Evolutionary conservation across 2,888 invertebrate genomes (phyloP).

Genomic region (Rhaphigaster nebulosa): DNA sequence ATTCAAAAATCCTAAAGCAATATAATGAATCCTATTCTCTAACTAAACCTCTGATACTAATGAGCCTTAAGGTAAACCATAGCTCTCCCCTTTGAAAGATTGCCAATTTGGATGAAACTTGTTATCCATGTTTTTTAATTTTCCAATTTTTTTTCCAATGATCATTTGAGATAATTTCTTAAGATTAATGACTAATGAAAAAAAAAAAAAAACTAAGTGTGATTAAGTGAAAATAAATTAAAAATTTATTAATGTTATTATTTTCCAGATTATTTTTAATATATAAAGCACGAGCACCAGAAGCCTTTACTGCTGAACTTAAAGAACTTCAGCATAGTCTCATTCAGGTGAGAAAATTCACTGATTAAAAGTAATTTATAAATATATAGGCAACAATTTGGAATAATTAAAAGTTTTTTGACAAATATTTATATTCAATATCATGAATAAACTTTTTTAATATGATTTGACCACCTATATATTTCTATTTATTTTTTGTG

Average conservation of each 20-base stretch:
- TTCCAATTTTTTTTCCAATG: too few relatives aligned
- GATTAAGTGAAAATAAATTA: background rate
- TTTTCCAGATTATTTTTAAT: conserved; percentile 69
- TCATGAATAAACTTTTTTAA: too few relatives aligned
- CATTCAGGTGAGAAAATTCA: conserved; percentile 42
- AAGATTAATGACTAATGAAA: too few relatives aligned
- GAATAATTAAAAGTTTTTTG: too few relatives aligned
- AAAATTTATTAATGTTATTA: background rate
- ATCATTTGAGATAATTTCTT: background rate
- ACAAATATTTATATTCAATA: too few relatives aligned
- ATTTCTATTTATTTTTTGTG: too few relatives aligned
- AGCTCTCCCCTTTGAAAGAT: too few relatives aligned
- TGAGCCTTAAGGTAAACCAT: too few relatives aligned
- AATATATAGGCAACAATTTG: background rate
- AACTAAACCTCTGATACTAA: background rate
- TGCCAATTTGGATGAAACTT: too few relatives aligned
- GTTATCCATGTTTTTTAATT: too few relatives aligned
- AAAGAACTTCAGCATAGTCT: conserved; percentile 58
- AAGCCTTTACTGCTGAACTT: conserved; percentile 67
- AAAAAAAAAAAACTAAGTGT: too few relatives aligned
- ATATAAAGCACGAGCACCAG: conserved; percentile 75
- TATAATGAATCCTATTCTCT: background rate
- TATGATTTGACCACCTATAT: too few relatives aligned
- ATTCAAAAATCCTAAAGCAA: background rate
- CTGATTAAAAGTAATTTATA: background rate